phyloP scores from a whole-genome alignment of 2,888 invertebrate genomes.

The Cristatella mucedo region DNA sequence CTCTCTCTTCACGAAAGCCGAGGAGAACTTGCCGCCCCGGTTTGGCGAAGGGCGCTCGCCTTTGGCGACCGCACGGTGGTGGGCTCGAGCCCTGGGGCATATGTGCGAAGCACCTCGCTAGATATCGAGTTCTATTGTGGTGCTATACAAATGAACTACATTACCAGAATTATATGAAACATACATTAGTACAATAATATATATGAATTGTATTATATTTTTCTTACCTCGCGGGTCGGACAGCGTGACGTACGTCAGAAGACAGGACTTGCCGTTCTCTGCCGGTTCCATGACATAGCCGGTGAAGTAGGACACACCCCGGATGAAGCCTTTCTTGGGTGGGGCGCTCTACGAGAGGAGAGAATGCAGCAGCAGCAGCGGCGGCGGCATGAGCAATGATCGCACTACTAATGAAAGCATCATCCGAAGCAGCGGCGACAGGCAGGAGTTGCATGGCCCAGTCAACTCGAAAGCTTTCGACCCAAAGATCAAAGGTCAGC shows the following conservation, averaged over 20 bases:
- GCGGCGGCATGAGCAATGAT: background rate
- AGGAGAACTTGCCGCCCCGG: too few relatives aligned
- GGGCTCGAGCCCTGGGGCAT: too few relatives aligned
- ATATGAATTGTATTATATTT: too few relatives aligned
- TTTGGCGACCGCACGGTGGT: too few relatives aligned
- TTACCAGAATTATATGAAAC: too few relatives aligned
- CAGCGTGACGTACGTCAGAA: slow-evolving; percentile 71
- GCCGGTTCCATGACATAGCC: slow-evolving; percentile 49
- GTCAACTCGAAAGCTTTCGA: background rate
- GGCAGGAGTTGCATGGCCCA: background rate
- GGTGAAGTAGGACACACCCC: slow-evolving; percentile 49
- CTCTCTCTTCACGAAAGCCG: too few relatives aligned
- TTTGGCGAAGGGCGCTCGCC: too few relatives aligned
- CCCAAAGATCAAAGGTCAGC: slow-evolving; percentile 1
- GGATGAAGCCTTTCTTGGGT: slow-evolving; percentile 61
- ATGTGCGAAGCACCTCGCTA: too few relatives aligned
- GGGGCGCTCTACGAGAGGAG: slow-evolving; percentile 46
- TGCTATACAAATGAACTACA: too few relatives aligned
- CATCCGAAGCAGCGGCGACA: too few relatives aligned
- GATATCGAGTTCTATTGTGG: too few relatives aligned
- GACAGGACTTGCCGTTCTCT: slow-evolving; percentile 44
- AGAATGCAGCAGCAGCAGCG: background rate
- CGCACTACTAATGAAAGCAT: background rate
- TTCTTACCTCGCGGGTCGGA: slow-evolving; percentile 67
- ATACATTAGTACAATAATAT: too few relatives aligned